phyloP scores from a whole-genome alignment of 2,888 invertebrate species.

The Callyntrura guangdongensis region DNA sequence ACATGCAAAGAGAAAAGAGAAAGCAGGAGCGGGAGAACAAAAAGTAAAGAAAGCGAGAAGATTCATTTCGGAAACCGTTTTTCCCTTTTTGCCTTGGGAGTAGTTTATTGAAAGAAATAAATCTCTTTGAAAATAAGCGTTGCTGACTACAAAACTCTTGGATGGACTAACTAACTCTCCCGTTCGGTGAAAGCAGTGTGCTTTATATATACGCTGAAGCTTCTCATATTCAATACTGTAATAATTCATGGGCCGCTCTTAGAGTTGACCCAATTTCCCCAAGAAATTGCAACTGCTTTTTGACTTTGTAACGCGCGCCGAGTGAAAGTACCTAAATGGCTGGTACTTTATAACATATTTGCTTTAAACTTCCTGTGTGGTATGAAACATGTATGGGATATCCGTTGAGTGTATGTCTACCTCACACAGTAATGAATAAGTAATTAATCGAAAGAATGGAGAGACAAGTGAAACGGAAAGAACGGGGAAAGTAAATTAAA shows the following conservation, averaged over 20 bases:
- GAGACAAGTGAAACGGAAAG: too few relatives aligned
- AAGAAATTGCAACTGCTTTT: too few relatives aligned
- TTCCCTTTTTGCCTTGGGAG: background rate
- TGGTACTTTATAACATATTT: too few relatives aligned
- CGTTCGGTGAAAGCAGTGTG: too few relatives aligned
- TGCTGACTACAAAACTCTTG: too few relatives aligned
- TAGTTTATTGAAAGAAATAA: conserved; percentile 32
- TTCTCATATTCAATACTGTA: background rate
- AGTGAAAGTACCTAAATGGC: too few relatives aligned
- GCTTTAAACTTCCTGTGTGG: background rate
- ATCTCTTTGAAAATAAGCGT: conserved; percentile 22
- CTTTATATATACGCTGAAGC: too few relatives aligned
- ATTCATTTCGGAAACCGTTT: background rate
- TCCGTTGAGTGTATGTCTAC: background rate
- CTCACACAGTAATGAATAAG: conserved; percentile 15
- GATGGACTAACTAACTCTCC: background rate
- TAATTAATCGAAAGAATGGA: conserved; percentile 11
- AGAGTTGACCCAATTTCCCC: conserved; percentile 29
- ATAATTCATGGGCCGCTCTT: conserved; percentile 5
- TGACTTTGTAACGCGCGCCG: too few relatives aligned
- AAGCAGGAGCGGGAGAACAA: too few relatives aligned
- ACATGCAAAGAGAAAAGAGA: background rate
- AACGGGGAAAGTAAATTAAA: too few relatives aligned
- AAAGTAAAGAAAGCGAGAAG: too few relatives aligned
- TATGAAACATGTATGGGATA: background rate